Conservation (phyloP, 2,888 invertebrate genomes). For the Galerucella nymphaeae region DNA sequence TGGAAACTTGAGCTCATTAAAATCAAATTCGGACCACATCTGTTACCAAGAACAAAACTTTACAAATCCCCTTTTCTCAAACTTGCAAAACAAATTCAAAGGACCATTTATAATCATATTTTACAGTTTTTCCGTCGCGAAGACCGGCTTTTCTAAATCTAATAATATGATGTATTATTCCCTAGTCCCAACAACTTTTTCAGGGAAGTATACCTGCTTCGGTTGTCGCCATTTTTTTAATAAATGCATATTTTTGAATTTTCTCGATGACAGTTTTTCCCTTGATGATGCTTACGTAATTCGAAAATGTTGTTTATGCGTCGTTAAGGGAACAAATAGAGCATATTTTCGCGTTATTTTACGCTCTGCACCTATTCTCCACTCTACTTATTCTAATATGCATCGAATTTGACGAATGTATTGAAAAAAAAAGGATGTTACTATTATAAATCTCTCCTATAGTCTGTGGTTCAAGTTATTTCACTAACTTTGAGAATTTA, state of each 20-base stretch:
- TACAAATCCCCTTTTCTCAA: slow-evolving; percentile 21
- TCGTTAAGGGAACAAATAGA: slow-evolving; percentile 16
- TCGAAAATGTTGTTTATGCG: slow-evolving; percentile 22
- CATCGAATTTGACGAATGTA: no score
- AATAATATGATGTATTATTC: slow-evolving; percentile 41
- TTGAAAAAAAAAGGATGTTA: no score
- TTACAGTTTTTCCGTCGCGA: slow-evolving; percentile 26
- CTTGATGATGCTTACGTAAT: slow-evolving; percentile 13
- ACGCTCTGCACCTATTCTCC: not conserved
- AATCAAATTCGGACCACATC: slow-evolving; percentile 29
- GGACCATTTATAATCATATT: slow-evolving; percentile 36
- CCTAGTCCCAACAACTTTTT: slow-evolving; percentile 34
- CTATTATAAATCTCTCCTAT: not conserved
- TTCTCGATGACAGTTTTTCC: slow-evolving; percentile 38
- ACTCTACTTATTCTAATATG: no score
- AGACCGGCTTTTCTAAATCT: slow-evolving; percentile 23
- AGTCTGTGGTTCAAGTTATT: not conserved
- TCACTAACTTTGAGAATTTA: slow-evolving; percentile 8
- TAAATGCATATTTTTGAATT: slow-evolving; percentile 44
- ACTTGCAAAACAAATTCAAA: slow-evolving; percentile 33
- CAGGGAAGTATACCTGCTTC: slow-evolving; percentile 19
- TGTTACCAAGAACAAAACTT: slow-evolving; percentile 24
- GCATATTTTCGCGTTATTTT: slow-evolving; percentile 10
- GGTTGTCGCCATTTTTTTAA: slow-evolving; percentile 36
- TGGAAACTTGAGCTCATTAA: slow-evolving; percentile 26